Evolutionary conservation across 2,113 vertebrate species (phyloP), one percentile per base, ranked within the genome.

Genomic region (Prunella fulvescens): DNA sequence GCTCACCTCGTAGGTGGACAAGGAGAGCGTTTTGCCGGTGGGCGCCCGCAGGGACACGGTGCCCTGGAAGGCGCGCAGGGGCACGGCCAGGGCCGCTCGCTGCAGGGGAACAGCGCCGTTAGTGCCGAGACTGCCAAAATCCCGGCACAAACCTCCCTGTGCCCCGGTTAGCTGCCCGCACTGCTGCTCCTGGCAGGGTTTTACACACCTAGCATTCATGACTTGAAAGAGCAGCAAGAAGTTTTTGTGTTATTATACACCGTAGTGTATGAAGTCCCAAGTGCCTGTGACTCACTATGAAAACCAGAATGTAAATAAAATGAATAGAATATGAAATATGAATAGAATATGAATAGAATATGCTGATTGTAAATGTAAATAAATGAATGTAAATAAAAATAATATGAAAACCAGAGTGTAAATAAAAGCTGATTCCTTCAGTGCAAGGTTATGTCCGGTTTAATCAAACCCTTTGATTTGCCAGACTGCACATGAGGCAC

Each of bases 1-100:
- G 96, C 99, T 99, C 92, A 99, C 99, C 94, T 99, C 99, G 2
- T 99, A 99, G 1, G 99, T 99, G 76, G 99, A 99, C 15, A 99
- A 97, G 25, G 99, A 99, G 6, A 99, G 98, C 0, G 99, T 99
- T 97, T 99, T 99, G 33, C 99, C 99, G 0, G 98, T 98, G 25
- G 99, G 99, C 2, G 99, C 98, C 18, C 99, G 99, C 35, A 99
- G 98, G 19, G 99, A 99, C 23, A 99, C 99, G 0, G 98, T 99
- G 26, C 99, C 99, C 97, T 99, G 99, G 94, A 99, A 99, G 2
- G 99, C 99, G 12, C 99, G 99, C 39, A 99, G 93, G 6, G 99
- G 99, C 58, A 99, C 98, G 19, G 98, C 98, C 54, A 99, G 97
- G 45, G 98, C 98, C 37, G 37, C 37, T 37, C 98, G 97, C 99